Evolutionary conservation across 1,140 invertebrate genomes (phyloP).

Genomic region (Eriosoma lanigerum): DNA sequence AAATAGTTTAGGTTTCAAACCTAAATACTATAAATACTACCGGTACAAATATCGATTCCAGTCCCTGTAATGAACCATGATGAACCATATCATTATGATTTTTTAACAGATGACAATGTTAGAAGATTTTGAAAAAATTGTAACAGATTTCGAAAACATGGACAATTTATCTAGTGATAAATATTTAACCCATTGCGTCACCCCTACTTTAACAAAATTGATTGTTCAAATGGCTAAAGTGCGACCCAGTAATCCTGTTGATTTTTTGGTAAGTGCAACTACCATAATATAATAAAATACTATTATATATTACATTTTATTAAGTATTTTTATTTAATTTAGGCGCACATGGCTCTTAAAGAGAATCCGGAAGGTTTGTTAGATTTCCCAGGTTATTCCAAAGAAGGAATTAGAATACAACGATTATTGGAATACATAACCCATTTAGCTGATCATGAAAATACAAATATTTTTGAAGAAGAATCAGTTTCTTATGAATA

Average conservation of each 20-base stretch:
- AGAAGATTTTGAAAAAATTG: background rate
- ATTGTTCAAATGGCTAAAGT: slow-evolving; percentile 31
- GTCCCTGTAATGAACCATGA: no score
- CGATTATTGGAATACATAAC: background rate
- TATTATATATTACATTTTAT: background rate
- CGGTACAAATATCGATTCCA: no score
- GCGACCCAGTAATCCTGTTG: slow-evolving; percentile 3
- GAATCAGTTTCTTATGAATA: no score
- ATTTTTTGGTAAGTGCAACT: background rate
- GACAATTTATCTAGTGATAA: background rate
- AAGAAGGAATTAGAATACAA: background rate
- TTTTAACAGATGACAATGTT: slow-evolving; percentile 15
- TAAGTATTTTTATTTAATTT: background rate
- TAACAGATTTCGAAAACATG: background rate
- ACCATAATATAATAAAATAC: background rate
- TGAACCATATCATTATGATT: no score
- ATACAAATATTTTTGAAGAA: no score
- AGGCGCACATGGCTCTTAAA: slow-evolving; percentile 11
- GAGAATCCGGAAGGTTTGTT: background rate
- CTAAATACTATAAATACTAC: no score
- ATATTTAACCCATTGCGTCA: slow-evolving; percentile 7
- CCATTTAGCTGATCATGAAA: no score
- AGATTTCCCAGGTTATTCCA: background rate
- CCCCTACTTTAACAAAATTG: background rate
- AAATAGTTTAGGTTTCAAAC: no score